Base-by-base conservation (phyloP, 1,140 invertebrate genomes). In the Macrosteles quadrilineatus region DNA sequence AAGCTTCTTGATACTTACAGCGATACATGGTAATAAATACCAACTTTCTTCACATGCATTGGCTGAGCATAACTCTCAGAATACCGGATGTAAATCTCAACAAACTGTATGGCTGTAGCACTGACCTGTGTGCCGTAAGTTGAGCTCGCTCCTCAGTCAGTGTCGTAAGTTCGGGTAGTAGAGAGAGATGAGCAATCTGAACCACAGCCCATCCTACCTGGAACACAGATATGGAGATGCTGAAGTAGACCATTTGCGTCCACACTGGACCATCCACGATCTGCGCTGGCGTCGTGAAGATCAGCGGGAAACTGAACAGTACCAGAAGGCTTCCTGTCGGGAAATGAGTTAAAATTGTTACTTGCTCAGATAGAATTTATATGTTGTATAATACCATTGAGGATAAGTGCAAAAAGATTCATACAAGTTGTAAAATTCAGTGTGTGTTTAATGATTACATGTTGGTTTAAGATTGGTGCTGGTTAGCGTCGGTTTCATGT, bases 141-240 rank as follows among this genome's bases (percentile, higher is more conserved):
- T 91, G 90, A 2, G 92, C 86, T 72, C 92, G 85, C 73, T 90
- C 85, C 72, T 87, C 80, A 32, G 87, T 78, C 72, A 86, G 85
- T 59, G 85, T 84, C 0, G 91, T 88, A 55, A 95, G 84, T 63
- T 89, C 86, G 9, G 94, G 92, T 78, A 97, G 95, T 79, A 97
- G 88, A 0, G 95, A 91, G 17, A 97, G 83, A 82, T 97, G 95
- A 6, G 93, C 91, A 73, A 97, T 95, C 83, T 97, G 95, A 9
- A 93, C 91, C 6, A 90, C 83, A 3, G 94, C 94, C 95, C 95
- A 97, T 9, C 94, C 94, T 73, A 91, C 90, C 84, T 97, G 95
- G 80, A 97, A 97, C 43, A 95, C 79, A 25, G 88, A 83, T 67
- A 97, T 93, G 72, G 94, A 89, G 23, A 86, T 78, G 1, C 88